These are phyloP conservation scores for Tenualosa thibaudeaui DNA, from an alignment of 2,797 vertebrate species.

Conservation along the genomic window DNA sequence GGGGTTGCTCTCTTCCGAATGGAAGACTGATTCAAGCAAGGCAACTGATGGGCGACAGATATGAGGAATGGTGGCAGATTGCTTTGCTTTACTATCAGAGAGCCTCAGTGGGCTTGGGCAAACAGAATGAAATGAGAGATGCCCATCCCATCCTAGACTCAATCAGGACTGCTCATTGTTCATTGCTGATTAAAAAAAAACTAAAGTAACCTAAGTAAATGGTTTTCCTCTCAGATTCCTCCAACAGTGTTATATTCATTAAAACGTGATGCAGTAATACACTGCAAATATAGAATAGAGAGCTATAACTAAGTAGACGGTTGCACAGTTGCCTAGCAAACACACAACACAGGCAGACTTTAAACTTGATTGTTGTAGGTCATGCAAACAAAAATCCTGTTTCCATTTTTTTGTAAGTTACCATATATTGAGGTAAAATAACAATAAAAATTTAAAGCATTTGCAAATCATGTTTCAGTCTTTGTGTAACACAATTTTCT, in stretches of 20 bases:
- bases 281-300: neutral
- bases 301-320: neutral
- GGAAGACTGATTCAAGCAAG: neutral
- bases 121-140: slow-evolving; percentile 34
- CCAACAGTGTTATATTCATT: neutral
- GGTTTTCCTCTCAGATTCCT: neutral
- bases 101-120: slow-evolving; percentile 31
- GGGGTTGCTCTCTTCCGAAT: neutral
- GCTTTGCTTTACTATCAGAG: slow-evolving; percentile 2
- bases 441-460: neutral
- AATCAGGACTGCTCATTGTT: slow-evolving; percentile 40
- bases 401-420: neutral
- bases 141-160: neutral
- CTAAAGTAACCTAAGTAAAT: neutral
- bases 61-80: neutral
- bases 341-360: neutral
- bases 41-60: neutral
- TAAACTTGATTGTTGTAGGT: neutral
- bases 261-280: neutral
- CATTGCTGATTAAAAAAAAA: slow-evolving; percentile 27
- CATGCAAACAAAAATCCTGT: neutral
- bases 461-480: neutral
- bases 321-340: neutral
- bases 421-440: neutral
- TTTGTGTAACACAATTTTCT: neutral